Evolutionary conservation across 2,888 invertebrate genomes (phyloP), one percentile per base, ranked within the genome.

Genomic region (Meta bourneti): DNA sequence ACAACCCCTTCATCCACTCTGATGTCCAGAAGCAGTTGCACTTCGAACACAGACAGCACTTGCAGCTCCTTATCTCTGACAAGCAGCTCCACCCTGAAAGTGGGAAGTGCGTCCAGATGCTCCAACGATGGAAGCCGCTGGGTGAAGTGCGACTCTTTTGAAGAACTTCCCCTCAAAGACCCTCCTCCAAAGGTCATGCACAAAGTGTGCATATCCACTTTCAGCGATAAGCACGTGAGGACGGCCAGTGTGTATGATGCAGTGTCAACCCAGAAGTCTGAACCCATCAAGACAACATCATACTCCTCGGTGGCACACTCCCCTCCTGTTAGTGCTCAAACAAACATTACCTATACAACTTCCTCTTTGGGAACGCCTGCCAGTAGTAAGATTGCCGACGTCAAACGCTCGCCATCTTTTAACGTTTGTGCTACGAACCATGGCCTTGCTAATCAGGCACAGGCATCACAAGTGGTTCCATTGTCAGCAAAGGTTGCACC

Each of bases 1-100:
- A 89, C 92, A 6, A 85, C 92, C 20, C 83, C 92, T 16, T 90
- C 90, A 7, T 87, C 92, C 20, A 52, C 90, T 4, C 72, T 92
- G 83, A 90, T 90, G 7, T 19, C 90, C 7, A 83, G 87, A 49
- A 92, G 92, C 75, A 90, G 90, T 74, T 70, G 81, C 7, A 90
- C 92, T 13, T 74, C 71, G 19, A 91, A 85, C n/a, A 92, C 93
- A 1, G 94, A 94, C 74, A 94, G 94, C 83, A 93, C 93, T 13
- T 94, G 94, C 90, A 94, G 94, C 80, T 94, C 94, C 7, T 93
- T 94, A 13, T 94, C 94, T 4, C 93, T 94, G 51, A 93, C 94
- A 13, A 94, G 94, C 70, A 93, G 93, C 13, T 94, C 94, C 16
- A 94, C 94, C 16, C 75, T 93, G 11, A 93, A 93, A 75, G 85